These are phyloP conservation scores for Epinephelus moara DNA, from an alignment of 2,113 vertebrate species.

Conservation along the genomic window DNA sequence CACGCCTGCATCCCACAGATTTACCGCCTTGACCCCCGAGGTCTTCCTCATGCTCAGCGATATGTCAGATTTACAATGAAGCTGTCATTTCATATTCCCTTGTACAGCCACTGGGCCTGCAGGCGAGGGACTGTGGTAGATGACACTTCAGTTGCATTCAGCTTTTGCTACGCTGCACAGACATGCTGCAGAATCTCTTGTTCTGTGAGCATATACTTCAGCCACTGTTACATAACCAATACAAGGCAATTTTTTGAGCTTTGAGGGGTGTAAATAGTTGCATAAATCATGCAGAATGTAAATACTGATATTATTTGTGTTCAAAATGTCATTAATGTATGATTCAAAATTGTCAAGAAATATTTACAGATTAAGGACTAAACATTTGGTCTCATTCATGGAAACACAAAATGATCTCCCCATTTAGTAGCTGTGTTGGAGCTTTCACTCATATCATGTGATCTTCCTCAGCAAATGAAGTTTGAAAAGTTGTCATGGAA, in stretches of 20 bases:
- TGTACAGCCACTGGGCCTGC: conserved; percentile 32
- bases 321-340: background rate
- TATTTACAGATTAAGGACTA: background rate
- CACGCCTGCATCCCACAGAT: conserved; percentile 3
- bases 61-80: conserved; percentile 51
- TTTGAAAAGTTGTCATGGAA: background rate
- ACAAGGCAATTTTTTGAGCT: background rate
- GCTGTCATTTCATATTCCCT: conserved; percentile 57
- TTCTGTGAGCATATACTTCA: background rate
- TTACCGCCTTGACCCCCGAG: conserved; percentile 28
- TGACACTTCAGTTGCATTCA: conserved; percentile 33
- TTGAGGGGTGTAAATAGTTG: background rate
- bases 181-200: conserved; percentile 5
- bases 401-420: background rate
- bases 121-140: conserved; percentile 23
- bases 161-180: conserved; percentile 52
- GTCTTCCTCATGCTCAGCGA: conserved; percentile 12
- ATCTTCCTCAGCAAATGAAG: background rate
- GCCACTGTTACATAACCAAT: background rate
- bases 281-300: background rate
- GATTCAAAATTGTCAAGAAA: background rate
- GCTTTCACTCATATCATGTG: background rate
- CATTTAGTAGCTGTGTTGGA: background rate
- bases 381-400: background rate
- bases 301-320: background rate